Evolutionary conservation across 2,797 vertebrate genomes (phyloP).

Genomic region (Balearica regulorum): DNA sequence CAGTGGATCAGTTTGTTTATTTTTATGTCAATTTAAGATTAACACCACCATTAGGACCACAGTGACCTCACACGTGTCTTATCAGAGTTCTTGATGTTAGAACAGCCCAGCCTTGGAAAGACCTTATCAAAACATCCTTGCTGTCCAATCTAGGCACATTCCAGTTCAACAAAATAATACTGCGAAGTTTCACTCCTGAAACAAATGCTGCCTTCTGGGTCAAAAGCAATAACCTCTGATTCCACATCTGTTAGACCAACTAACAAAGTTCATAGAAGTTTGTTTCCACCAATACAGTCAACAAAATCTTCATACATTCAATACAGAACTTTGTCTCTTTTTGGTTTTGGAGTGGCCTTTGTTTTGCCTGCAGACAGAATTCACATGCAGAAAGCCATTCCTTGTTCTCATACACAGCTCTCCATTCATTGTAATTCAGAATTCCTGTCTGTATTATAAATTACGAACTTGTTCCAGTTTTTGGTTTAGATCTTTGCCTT

Average conservation of each 20-base stretch:
- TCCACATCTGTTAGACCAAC: background rate
- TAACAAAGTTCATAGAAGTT: background rate
- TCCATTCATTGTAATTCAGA: background rate
- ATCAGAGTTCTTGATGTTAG: background rate
- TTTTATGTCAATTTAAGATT: background rate
- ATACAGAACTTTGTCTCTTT: background rate
- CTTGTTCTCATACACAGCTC: background rate
- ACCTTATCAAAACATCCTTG: constrained; percentile 6
- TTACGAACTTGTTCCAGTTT: background rate
- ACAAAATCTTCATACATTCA: background rate
- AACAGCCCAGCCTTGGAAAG: constrained; percentile 25
- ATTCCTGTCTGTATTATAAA: background rate
- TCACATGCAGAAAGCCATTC: background rate
- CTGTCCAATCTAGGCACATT: background rate
- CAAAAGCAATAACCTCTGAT: background rate
- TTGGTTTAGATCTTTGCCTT: background rate
- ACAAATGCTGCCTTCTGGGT: background rate
- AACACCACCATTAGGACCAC: background rate
- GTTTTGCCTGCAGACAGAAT: background rate
- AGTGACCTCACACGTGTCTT: background rate
- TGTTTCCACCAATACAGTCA: background rate
- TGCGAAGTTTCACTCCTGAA: background rate
- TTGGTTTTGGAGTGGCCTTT: background rate
- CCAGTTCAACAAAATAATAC: background rate
- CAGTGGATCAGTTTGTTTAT: background rate